These are phyloP conservation scores for Neodiprion lecontei DNA, from an alignment of 1,140 invertebrate species.

Conservation along the genomic window DNA sequence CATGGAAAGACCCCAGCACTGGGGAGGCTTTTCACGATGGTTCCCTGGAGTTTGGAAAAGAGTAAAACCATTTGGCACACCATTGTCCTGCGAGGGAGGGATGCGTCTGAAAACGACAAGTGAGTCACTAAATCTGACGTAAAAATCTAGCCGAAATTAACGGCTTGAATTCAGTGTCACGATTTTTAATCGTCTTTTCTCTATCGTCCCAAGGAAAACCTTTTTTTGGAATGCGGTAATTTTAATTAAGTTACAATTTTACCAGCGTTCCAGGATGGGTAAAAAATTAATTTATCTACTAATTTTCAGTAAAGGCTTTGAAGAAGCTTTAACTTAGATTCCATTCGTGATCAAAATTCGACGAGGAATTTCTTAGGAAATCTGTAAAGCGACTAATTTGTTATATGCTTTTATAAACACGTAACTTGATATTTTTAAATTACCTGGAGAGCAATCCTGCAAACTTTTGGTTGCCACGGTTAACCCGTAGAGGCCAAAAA, in stretches of 20 bases:
- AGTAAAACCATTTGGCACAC: constrained; percentile 54
- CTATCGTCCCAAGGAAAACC: too few relatives aligned
- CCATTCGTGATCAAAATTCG: background rate
- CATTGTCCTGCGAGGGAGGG: constrained; percentile 43
- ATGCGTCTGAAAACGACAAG: constrained; percentile 44
- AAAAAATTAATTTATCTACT: too few relatives aligned
- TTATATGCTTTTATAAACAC: background rate
- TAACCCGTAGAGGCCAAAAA: constrained; percentile 52
- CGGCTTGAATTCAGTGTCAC: background rate
- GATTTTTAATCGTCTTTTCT: too few relatives aligned
- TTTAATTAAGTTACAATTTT: too few relatives aligned
- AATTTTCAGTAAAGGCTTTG: background rate
- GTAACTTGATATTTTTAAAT: background rate
- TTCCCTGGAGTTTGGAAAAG: constrained; percentile 54
- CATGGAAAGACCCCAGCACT: constrained; percentile 53
- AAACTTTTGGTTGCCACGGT: constrained; percentile 50
- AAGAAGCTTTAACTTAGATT: constrained; percentile 19
- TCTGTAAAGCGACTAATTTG: constrained; percentile 20
- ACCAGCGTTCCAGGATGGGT: too few relatives aligned
- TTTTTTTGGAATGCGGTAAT: too few relatives aligned
- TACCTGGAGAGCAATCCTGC: constrained; percentile 52
- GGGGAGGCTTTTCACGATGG: constrained; percentile 48
- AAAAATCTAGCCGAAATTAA: background rate
- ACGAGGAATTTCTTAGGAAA: constrained; percentile 23
- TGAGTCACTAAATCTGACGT: constrained; percentile 8